Conservation (phyloP, 2,888 invertebrate species). For the Stegophylla sp. region DNA sequence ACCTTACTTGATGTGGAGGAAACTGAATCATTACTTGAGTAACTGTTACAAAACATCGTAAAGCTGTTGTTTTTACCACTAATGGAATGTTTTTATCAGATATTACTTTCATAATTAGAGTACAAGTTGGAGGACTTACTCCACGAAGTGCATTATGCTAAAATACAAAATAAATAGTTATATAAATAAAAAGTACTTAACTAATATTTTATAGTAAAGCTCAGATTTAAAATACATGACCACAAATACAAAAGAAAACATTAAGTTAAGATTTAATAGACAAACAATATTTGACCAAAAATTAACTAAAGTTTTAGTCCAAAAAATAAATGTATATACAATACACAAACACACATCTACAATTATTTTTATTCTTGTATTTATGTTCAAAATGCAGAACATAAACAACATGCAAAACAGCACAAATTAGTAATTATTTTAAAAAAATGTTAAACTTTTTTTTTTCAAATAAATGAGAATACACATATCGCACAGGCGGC, state of each 20-base stretch:
- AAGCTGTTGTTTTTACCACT: constrained; percentile 66
- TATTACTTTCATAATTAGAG: constrained; percentile 69
- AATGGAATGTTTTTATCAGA: constrained; percentile 65
- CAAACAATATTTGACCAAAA: too few species aligned
- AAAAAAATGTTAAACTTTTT: too few species aligned
- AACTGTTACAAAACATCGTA: constrained; percentile 69
- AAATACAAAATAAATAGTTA: constrained; percentile 31
- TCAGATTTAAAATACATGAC: not conserved
- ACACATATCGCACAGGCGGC: too few species aligned
- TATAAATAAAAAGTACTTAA: too few species aligned
- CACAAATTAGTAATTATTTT: too few species aligned
- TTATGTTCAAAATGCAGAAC: not conserved
- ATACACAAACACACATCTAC: not conserved
- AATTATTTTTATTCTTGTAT: not conserved
- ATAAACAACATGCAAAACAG: not conserved
- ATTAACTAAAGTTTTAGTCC: too few species aligned
- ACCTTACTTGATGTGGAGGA: constrained; percentile 68
- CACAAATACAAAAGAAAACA: not conserved
- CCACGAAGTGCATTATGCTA: constrained; percentile 72
- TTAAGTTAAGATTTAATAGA: not conserved
- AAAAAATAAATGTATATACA: not conserved
- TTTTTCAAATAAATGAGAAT: too few species aligned
- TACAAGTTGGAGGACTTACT: constrained; percentile 71
- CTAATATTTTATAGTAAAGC: not conserved
- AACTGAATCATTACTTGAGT: constrained; percentile 69